Evolutionary conservation across 2,113 vertebrate species (phyloP), one percentile per base, ranked within the genome.

Genomic region (Pelodiscus sinensis): DNA sequence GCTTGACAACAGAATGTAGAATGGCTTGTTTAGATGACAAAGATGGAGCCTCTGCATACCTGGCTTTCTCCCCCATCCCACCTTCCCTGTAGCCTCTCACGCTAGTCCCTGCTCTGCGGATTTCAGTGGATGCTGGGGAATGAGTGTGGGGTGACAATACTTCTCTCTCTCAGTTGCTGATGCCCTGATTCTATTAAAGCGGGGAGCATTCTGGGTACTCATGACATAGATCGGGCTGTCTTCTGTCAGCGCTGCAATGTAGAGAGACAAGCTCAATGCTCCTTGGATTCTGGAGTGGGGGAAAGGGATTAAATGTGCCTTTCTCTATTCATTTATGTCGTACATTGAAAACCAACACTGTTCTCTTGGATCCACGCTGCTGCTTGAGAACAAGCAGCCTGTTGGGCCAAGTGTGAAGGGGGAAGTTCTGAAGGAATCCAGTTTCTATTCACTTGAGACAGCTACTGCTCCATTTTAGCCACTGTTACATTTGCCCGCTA

Each of bases 161-260:
- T 75, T 25, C 60, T 82, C 21, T 81, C 29, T n/a, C 87, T 85
- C 31, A 13, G 12, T 71, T 90, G n/a, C 85, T 87, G 83, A 92
- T 77, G 91, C 90, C 87, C 56, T 31, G 95, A 82, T 91, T 89
- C 80, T 10, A 5, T 94, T 71, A 81, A 92, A 96, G 89, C 77
- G 22, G 77, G 89, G 88, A 81, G 92, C 85, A 22, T 2, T 16
- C 55, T 55, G 93, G 90, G 93, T 79, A 58, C 90, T 92, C 78
- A 18, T 82, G 92, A 88, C 82, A 54, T 9, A 80, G 89, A 94
- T 51, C 29, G 25, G 94, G 88, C 83, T 54, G 27, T 96, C 82
- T 82, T 1, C 84, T 89, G 93, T 92, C 81, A 50, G 75, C 3
- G 19, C 50, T 0, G 0, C 94, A 85, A 97, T 96, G 88, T 60